A percentile compares a stretch with the other conserved stretches of the same genome.
Evolutionary conservation across 1,140 invertebrate species (phyloP).

Genomic region (Rhizoglyphus robini): DNA sequence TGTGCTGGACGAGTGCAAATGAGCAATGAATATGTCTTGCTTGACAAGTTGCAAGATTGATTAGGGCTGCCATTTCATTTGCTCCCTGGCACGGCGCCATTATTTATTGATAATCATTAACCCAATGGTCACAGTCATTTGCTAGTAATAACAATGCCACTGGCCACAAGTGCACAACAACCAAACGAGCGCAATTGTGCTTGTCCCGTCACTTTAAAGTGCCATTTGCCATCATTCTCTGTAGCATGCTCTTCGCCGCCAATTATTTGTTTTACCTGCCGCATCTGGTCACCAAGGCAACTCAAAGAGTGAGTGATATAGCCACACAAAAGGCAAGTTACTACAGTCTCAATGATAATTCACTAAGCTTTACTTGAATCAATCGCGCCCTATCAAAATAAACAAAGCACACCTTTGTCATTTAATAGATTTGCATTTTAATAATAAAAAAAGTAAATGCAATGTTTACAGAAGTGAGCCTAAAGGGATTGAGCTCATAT

Average conservation of each 20-base stretch:
- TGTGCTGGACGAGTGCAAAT: not conserved
- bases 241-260: not conserved
- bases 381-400: too few relatives aligned
- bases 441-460: too few relatives aligned
- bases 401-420: too few relatives aligned
- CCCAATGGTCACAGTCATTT: not conserved
- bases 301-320: too few relatives aligned
- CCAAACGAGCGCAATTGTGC: not conserved
- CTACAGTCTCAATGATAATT: too few relatives aligned
- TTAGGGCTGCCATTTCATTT: not conserved
- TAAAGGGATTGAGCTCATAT: too few relatives aligned
- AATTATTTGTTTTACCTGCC: not conserved
- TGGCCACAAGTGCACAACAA: not conserved
- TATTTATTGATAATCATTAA: slow-evolving; percentile 6
- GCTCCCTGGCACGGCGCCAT: not conserved
- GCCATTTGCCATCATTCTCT: too few relatives aligned
- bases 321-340: too few relatives aligned
- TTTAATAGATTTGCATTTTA: too few relatives aligned
- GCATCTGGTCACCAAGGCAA: not conserved
- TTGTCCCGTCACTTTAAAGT: too few relatives aligned
- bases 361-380: too few relatives aligned
- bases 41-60: slow-evolving; percentile 15
- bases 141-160: slow-evolving; percentile 4
- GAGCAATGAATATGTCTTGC: not conserved
- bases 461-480: too few relatives aligned